phyloP scores from a whole-genome alignment of 2,113 vertebrate genomes.

The Ctenodactylus gundi region DNA sequence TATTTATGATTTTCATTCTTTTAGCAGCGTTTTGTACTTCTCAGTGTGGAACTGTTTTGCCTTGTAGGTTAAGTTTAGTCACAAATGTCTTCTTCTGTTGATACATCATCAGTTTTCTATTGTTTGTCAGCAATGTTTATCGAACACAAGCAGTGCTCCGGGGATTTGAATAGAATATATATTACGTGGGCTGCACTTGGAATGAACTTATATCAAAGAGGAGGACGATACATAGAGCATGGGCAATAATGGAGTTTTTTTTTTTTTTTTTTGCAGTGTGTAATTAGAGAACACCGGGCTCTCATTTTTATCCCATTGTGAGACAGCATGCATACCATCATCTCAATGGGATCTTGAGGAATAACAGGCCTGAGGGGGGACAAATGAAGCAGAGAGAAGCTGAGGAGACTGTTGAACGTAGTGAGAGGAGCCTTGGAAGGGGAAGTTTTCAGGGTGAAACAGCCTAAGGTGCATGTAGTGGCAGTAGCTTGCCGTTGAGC shows the following conservation, averaged over 20 bases:
- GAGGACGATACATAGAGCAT: background rate
- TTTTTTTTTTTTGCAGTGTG: background rate
- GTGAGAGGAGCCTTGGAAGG: background rate
- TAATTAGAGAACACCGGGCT: background rate
- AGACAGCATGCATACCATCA: background rate
- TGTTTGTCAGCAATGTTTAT: background rate
- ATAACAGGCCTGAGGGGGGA: background rate
- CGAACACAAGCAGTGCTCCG: background rate
- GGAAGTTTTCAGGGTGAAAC: background rate
- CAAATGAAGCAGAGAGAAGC: background rate
- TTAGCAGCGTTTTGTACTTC: background rate
- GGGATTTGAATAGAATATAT: background rate
- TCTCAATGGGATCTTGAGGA: background rate
- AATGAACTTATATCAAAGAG: constrained; percentile 1
- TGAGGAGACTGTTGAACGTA: too few relatives aligned
- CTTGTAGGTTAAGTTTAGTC: background rate
- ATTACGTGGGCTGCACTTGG: background rate
- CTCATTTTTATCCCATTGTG: background rate
- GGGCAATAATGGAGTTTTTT: background rate
- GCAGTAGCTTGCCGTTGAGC: background rate
- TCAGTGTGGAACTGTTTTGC: background rate
- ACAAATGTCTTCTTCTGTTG: background rate
- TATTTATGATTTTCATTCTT: background rate
- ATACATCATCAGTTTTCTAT: background rate
- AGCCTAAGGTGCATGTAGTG: background rate